These are phyloP conservation scores for Ranitomeya variabilis DNA, from an alignment of 2,113 vertebrate species.

Conservation along the genomic window DNA sequence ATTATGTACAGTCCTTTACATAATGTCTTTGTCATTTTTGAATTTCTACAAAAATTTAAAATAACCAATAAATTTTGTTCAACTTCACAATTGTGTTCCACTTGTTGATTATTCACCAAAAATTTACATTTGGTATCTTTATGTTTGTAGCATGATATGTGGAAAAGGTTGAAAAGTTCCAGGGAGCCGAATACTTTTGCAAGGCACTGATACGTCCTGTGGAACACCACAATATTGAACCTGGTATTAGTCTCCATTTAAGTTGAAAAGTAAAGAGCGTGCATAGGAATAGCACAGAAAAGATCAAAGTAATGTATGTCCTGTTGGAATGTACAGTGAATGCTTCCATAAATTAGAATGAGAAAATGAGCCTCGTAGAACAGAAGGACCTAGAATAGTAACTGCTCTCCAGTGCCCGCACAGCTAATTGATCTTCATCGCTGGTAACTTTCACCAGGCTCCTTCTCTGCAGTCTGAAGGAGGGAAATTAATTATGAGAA, in stretches of 20 bases:
- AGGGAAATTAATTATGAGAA: slow-evolving; percentile 46
- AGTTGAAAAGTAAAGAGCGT: slow-evolving; percentile 6
- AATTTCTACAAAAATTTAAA: too few relatives aligned
- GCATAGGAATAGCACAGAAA: not conserved
- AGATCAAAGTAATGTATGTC: slow-evolving; percentile 41
- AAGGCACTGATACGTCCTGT: not conserved
- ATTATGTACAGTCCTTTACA: not conserved
- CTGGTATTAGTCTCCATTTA: slow-evolving; percentile 7
- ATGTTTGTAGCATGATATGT: too few relatives aligned
- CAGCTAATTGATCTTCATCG: slow-evolving; percentile 41
- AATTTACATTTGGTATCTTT: too few relatives aligned
- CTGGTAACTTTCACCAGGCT: slow-evolving; percentile 36
- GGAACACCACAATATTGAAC: slow-evolving; percentile 5
- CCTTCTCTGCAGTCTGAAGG: slow-evolving; percentile 21
- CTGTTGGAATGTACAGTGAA: slow-evolving; percentile 6
- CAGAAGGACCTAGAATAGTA: slow-evolving; percentile 20
- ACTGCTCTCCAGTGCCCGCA: slow-evolving; percentile 35
- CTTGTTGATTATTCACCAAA: too few relatives aligned
- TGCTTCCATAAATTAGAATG: slow-evolving; percentile 35
- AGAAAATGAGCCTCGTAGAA: slow-evolving; percentile 38
- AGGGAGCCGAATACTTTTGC: too few relatives aligned
- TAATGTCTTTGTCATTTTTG: not conserved
- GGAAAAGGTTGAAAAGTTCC: too few relatives aligned
- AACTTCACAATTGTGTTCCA: too few relatives aligned
- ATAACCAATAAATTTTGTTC: too few relatives aligned